Evolutionary conservation across 2,797 vertebrate genomes (phyloP).

Genomic region (Falco naumanni): DNA sequence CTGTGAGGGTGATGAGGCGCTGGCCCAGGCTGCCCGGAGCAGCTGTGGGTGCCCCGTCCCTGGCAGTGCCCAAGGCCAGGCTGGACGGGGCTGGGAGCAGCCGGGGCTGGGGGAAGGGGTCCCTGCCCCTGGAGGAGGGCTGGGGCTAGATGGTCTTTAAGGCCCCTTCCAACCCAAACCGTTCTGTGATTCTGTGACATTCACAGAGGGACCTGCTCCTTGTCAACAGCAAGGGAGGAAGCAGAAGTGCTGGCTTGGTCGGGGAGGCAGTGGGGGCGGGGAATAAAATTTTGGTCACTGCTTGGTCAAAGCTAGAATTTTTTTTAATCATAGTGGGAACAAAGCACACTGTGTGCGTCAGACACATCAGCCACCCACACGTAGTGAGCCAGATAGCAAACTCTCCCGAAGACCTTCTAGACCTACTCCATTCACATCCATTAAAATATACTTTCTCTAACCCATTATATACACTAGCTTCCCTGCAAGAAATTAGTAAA

Average conservation of each 20-base stretch:
- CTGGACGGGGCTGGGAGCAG: background rate
- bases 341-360: background rate
- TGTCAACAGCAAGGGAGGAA: background rate
- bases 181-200: background rate
- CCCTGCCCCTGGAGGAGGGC: rapidly evolving
- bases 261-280: no score
- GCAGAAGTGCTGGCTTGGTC: background rate
- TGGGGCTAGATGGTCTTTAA: background rate
- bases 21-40: background rate
- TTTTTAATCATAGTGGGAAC: background rate
- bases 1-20: background rate
- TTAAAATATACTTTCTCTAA: background rate
- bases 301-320: background rate
- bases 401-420: background rate
- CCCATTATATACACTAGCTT: background rate
- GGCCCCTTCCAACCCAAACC: background rate
- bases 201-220: background rate
- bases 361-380: background rate
- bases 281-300: background rate
- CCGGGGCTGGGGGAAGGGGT: background rate
- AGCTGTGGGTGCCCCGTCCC: rapidly evolving
- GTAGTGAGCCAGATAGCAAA: background rate
- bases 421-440: background rate
- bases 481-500: background rate
- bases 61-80: background rate